Evolutionary conservation across 2,797 vertebrate genomes (phyloP).

Genomic region (Ibycter americanus): DNA sequence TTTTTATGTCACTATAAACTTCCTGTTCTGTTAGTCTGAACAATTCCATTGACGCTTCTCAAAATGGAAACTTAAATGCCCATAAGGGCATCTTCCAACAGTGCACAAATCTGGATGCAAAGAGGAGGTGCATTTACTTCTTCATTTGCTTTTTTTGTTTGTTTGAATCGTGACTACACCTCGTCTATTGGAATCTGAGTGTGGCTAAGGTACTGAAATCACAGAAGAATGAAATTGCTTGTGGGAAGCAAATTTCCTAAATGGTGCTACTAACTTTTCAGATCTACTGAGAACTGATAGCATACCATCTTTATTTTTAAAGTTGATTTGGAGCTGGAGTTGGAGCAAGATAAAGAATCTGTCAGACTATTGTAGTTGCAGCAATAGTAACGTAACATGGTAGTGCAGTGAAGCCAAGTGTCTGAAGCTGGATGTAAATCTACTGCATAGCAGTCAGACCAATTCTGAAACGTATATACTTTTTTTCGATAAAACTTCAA

Average conservation of each 20-base stretch:
- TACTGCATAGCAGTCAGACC: not conserved
- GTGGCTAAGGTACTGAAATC: not conserved
- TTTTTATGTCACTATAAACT: not conserved
- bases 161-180: not conserved
- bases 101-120: not conserved
- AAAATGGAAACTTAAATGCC: not conserved
- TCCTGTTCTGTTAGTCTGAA: not conserved
- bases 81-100: not conserved
- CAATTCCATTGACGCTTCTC: not conserved
- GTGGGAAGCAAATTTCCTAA: not conserved
- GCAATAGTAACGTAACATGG: not conserved
- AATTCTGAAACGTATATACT: not conserved
- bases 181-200: not conserved
- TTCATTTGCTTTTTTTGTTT: not conserved
- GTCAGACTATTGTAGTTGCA: not conserved
- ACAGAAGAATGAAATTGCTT: not conserved
- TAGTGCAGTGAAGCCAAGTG: not conserved
- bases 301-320: not conserved
- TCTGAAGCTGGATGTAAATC: not conserved
- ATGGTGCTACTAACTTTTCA: not conserved
- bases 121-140: not conserved
- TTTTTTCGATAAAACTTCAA: not conserved
- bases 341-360: not conserved
- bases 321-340: not conserved
- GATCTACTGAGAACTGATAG: not conserved